Conservation (phyloP, 2,113 vertebrate genomes). For the Oryzias woworae region DNA sequence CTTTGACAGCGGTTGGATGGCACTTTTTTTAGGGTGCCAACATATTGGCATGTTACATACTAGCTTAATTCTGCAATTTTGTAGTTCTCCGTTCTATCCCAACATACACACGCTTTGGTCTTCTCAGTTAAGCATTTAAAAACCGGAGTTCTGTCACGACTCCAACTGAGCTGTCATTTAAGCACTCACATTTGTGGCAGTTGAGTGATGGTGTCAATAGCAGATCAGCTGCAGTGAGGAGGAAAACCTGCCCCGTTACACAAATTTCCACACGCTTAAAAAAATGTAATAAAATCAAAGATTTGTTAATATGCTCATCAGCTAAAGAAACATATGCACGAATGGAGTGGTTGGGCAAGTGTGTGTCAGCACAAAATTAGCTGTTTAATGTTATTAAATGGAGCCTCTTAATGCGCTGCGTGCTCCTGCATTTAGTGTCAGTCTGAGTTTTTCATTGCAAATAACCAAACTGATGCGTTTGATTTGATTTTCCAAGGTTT, state of each 20-base stretch:
- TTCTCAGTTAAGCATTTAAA: slow-evolving; percentile 22
- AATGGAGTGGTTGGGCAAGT: slow-evolving; percentile 72
- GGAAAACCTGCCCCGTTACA: slow-evolving; percentile 39
- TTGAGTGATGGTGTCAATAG: slow-evolving; percentile 47
- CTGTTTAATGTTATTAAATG: slow-evolving; percentile 78
- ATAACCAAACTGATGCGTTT: neutral
- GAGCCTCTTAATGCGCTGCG: slow-evolving; percentile 68
- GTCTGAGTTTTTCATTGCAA: slow-evolving; percentile 38
- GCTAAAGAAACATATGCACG: slow-evolving; percentile 57
- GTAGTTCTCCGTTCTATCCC: neutral
- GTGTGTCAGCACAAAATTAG: slow-evolving; percentile 70
- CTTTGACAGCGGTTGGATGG: slow-evolving; percentile 10
- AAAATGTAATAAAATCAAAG: slow-evolving; percentile 65
- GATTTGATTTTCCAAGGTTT: neutral
- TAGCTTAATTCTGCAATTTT: slow-evolving; percentile 10
- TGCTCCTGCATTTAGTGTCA: slow-evolving; percentile 70
- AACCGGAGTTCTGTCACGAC: slow-evolving; percentile 29
- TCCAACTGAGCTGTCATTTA: slow-evolving; percentile 43
- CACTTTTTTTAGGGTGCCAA: slow-evolving; percentile 9
- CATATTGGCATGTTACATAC: slow-evolving; percentile 3
- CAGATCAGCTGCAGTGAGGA: slow-evolving; percentile 51
- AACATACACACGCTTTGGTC: slow-evolving; percentile 6
- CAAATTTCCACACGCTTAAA: slow-evolving; percentile 59
- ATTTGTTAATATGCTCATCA: slow-evolving; percentile 65
- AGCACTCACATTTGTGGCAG: slow-evolving; percentile 27